Evolutionary conservation across 2,888 invertebrate species (phyloP).

Genomic region (Elegia similella): DNA sequence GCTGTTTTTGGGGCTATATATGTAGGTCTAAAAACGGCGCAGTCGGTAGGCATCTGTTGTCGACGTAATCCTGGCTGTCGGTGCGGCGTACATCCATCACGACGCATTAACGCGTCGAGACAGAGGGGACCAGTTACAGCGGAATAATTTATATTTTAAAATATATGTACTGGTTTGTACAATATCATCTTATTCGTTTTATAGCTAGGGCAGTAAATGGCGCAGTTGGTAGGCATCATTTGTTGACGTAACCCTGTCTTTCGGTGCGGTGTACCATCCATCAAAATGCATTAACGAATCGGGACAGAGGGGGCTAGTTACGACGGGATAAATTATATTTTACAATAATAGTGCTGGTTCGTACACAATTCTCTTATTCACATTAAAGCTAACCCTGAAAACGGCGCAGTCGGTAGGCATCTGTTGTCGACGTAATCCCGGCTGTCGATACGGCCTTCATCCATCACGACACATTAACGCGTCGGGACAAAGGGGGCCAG

Average conservation of each 20-base stretch:
- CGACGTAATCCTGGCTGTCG: constrained; percentile 54
- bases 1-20: neutral
- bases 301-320: constrained; percentile 32
- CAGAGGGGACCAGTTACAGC: constrained; percentile 34
- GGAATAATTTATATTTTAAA: neutral
- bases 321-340: constrained; percentile 24
- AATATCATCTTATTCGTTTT: neutral
- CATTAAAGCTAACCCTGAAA: neutral
- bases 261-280: constrained; percentile 56
- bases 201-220: neutral
- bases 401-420: constrained; percentile 26
- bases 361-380: neutral
- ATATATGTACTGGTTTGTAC: neutral
- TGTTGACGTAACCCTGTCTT: constrained; percentile 52
- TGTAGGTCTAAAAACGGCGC: constrained; percentile 1
- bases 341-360: neutral
- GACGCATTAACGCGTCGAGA: constrained; percentile 60
- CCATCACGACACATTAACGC: constrained; percentile 65
- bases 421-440: constrained; percentile 52
- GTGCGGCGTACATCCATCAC: constrained; percentile 61
- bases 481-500: constrained; percentile 41
- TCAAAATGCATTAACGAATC: constrained; percentile 66
- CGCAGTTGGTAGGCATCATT: constrained; percentile 34
- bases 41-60: constrained; percentile 37
- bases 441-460: constrained; percentile 54